Conservation (phyloP, 2,113 vertebrate species). For the Barnardius zonarius region DNA sequence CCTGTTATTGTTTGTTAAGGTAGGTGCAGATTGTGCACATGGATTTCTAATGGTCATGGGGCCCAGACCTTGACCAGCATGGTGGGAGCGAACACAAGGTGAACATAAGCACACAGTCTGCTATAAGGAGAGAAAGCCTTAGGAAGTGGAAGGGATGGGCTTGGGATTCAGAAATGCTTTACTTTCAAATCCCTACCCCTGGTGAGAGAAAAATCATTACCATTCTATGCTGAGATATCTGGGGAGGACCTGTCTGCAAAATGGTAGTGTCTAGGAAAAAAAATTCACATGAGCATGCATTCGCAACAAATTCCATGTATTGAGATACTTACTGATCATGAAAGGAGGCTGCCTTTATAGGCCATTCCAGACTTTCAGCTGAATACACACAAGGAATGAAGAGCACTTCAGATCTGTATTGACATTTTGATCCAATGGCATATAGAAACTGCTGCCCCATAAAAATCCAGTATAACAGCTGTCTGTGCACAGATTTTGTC, state of each 20-base stretch:
- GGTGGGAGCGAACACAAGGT: accelerated
- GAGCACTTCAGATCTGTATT: not conserved
- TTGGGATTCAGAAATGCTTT: not conserved
- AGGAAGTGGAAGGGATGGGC: not conserved
- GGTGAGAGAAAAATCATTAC: not conserved
- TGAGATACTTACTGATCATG: not conserved
- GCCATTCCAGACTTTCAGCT: not conserved
- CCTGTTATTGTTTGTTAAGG: not conserved
- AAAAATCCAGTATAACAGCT: not conserved
- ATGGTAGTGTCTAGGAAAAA: not conserved
- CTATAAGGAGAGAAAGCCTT: not conserved
- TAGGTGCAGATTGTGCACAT: not conserved
- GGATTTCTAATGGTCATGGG: not conserved
- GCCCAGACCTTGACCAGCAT: not conserved
- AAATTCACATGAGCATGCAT: not conserved
- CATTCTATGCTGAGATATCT: not conserved
- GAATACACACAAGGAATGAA: not conserved
- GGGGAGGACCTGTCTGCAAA: not conserved
- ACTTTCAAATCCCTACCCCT: not conserved
- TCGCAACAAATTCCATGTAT: not conserved
- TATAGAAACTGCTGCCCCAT: not conserved
- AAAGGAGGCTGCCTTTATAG: not conserved
- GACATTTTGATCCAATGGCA: not conserved
- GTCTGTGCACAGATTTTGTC: not conserved
- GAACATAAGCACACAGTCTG: not conserved